phyloP scores from a whole-genome alignment of 2,797 vertebrate species.

The Phaenicophaeus curvirostris region DNA sequence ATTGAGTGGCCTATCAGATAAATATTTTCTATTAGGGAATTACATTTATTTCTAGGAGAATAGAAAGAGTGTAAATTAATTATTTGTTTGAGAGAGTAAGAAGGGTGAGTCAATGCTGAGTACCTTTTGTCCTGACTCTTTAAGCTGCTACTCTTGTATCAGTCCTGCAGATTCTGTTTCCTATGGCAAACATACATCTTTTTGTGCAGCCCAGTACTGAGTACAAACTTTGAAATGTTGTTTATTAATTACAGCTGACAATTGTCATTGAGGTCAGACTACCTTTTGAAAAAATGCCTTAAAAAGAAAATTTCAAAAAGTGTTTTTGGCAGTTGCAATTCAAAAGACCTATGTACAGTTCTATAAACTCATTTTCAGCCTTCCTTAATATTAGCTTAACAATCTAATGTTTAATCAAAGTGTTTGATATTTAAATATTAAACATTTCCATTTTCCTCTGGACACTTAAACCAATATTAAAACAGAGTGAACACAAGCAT shows the following conservation, averaged over 20 bases:
- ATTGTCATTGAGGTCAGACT: neutral
- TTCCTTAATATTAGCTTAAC: slow-evolving; percentile 32
- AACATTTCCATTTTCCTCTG: slow-evolving; percentile 7
- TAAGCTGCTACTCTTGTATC: neutral
- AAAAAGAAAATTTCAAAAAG: neutral
- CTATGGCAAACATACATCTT: neutral
- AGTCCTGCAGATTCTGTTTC: neutral
- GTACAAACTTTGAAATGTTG: neutral
- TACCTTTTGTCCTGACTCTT: neutral
- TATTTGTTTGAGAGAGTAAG: neutral
- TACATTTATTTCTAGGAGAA: neutral
- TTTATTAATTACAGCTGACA: neutral
- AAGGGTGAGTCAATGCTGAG: neutral
- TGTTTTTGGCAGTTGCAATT: neutral
- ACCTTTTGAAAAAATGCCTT: neutral
- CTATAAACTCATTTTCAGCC: neutral
- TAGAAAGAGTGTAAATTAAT: neutral
- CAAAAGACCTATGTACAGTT: neutral
- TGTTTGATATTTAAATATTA: slow-evolving; percentile 58
- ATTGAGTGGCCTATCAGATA: neutral
- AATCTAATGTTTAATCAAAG: slow-evolving; percentile 9
- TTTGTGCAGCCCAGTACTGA: neutral
- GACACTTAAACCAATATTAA: slow-evolving; percentile 49
- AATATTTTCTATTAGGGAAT: neutral
- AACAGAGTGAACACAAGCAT: neutral